Evolutionary conservation across 1,140 invertebrate genomes (phyloP), one percentile per base, ranked within the genome.

Genomic region (Nilaparvata lugens): DNA sequence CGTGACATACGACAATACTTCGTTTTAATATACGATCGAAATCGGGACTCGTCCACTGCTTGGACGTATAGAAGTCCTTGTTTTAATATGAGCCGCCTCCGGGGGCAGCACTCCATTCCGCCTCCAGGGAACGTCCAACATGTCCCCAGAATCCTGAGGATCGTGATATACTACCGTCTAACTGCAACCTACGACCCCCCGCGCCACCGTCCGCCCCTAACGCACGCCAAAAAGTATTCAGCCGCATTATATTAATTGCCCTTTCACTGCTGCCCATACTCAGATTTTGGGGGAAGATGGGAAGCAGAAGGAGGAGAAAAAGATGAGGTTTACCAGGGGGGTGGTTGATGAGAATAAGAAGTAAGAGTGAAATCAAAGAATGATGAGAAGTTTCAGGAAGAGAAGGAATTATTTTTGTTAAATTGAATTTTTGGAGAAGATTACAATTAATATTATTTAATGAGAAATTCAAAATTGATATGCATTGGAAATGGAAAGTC

Each of bases 11-110:
- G 51, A 52, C 28, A 52, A 52, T 52, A 28, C 51, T 52, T 52
- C 28, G 51, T 52, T 52, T 52, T 52, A 52, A 52, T 52, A 52
- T 21, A 52, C 51, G 51, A 52, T 52, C 51, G 51, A 28, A 23
- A 25, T 23, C 51, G 23, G 4, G 18, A 4, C 19, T 18, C 16
- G 14, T 35, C 31, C 4, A 11, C 31, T 35, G 31, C 9, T 52
- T 52, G 24, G 48, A 52, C 18, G 48, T 19, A 23, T n/a, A 28
- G 28, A 52, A 52, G 28, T 52, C 51, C 51, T 52, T 23, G 51
- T 52, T 52, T 52, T 52, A 52, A 52, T 23, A 52, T 25, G 28
- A 25, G 51, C 23, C 19, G 16, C 16, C 31, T 4, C 31, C 28
- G 28, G 28, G 31, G 31, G 31, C 31, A 35, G 31, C 31, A 35